A percentile compares a stretch with the other conserved stretches of the same genome.
Conservation (phyloP, 2,113 vertebrate species). For the Heptranchias perlo region DNA sequence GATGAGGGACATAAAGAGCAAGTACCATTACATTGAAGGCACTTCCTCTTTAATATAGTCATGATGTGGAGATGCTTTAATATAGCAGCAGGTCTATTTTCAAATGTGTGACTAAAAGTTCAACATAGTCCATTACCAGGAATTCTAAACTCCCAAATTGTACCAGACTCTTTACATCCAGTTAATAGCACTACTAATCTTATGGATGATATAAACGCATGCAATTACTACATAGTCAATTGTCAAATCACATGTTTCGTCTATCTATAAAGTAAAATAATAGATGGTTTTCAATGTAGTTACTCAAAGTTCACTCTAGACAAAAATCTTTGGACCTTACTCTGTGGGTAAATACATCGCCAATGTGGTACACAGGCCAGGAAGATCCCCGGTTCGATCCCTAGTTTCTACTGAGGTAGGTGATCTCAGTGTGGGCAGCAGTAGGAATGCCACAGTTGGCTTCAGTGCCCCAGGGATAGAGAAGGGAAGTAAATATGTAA, state of each 20-base stretch:
- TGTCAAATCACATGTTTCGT: background rate
- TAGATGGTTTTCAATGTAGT: background rate
- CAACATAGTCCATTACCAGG: background rate
- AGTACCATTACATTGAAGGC: background rate
- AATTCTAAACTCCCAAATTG: background rate
- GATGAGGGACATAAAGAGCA: background rate
- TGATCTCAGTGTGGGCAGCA: background rate
- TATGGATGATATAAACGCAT: background rate
- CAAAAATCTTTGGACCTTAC: background rate
- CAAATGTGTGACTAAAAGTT: background rate
- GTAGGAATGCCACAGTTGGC: background rate
- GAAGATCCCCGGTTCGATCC: background rate
- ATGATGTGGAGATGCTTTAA: too few species aligned
- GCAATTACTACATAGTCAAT: background rate
- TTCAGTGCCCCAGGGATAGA: background rate
- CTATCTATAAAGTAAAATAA: background rate
- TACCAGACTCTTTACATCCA: background rate
- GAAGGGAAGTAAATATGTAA: constrained; percentile 11
- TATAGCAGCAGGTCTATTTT: background rate
- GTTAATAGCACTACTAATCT: background rate
- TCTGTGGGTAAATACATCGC: background rate
- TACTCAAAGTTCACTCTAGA: background rate
- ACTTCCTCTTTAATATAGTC: background rate
- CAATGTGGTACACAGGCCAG: background rate
- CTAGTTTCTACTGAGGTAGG: background rate